Base-by-base conservation (phyloP, 1,140 invertebrate species). In the Hypothenemus hampei region DNA sequence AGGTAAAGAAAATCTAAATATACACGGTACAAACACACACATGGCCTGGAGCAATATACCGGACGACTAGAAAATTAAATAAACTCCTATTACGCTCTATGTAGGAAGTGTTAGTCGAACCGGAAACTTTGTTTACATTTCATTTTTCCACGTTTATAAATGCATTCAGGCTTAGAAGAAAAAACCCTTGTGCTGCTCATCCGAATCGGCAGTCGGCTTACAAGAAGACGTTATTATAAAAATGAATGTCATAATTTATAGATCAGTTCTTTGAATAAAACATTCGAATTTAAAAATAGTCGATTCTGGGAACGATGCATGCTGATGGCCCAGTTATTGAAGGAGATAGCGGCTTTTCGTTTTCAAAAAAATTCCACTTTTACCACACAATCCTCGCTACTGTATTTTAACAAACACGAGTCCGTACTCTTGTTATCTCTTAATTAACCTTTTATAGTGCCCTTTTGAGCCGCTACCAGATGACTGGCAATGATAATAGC, bases 11-110 rank as follows among this genome's bases (percentile, higher is more conserved):
- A 40, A 40, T 41, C 48, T 51, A 51, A 51, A 51, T 51, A 51
- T 51, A 51, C 39, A 51, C 48, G 41, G 19, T 41, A 20, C 8
- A 41, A n/a, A n/a, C n/a, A n/a, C n/a, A 26, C 48, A 51, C 48
- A 51, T 51, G 48, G 48, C 48, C 19, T 43, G 48, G 48, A 33
- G 48, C 48, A 51, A 41, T 51, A 51, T 51, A 41, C 48, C 48
- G 48, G 48, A 51, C 39, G 48, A 23, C 7, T 31, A 19, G 22
- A 51, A 51, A 50, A 41, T 51, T 41, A 51, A 51, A 51, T 51
- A 51, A 51, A 51, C 48, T 31, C n/a, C 23, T 18, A 50, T 26
- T 40, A 41, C 48, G n/a, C n/a, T n/a, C n/a, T n/a, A 18, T 51
- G 21, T 51, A 51, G 48, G 48, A 51, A 51, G 48, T 51, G 48